These are phyloP conservation scores for Pseudoatta argentina DNA, from an alignment of 1,140 invertebrate species.

Conservation along the genomic window DNA sequence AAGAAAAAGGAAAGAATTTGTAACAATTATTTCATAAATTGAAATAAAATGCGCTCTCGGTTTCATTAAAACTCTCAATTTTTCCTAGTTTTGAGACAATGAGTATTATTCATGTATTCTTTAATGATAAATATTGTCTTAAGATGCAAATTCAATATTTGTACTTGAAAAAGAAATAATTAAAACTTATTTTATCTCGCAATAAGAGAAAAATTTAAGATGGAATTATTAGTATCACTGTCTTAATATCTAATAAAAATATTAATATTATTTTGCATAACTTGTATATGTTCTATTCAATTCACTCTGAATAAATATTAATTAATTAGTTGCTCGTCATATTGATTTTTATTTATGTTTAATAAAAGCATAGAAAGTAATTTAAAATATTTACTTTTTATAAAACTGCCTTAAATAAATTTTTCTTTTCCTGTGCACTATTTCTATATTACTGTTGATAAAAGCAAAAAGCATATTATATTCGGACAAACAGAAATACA, in stretches of 20 bases:
- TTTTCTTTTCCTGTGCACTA: background rate
- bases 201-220: background rate
- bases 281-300: background rate
- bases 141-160: constrained; percentile 2
- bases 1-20: background rate
- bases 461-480: background rate
- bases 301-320: background rate
- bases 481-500: background rate
- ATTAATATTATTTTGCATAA: background rate
- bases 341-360: background rate
- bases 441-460: background rate
- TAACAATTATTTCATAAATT: constrained; percentile 40
- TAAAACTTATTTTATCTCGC: background rate
- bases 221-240: background rate
- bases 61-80: constrained; percentile 29
- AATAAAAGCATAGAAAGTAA: background rate
- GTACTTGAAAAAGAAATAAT: background rate
- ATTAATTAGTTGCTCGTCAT: background rate
- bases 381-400: background rate
- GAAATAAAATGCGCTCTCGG: constrained; percentile 10
- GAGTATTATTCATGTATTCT: constrained; percentile 16
- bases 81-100: constrained; percentile 21
- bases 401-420: background rate
- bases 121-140: background rate
- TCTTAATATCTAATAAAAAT: background rate